Base-by-base conservation (phyloP, 2,888 invertebrate genomes). In the Zele albiditarsus region DNA sequence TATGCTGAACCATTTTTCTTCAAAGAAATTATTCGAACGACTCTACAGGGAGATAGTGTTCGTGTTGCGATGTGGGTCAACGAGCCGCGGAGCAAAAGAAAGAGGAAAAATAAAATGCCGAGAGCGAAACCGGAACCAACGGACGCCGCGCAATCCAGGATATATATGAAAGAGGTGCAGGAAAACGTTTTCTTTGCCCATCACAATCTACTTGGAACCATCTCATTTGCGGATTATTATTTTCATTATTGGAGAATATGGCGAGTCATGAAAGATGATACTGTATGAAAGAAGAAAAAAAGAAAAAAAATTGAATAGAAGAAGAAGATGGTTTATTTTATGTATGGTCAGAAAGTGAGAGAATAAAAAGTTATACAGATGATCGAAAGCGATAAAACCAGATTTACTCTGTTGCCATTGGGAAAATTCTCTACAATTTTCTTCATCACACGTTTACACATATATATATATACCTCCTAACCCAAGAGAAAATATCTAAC, bases 21-120 rank as follows among this genome's bases (percentile, higher is more conserved):
- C 53, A 58, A 71, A 74, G 62, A 75, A 75, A 75, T 75, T 75
- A 75, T 75, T 71, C 60, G 31, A 75, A 75, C 66, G 66, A 67
- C 71, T 71, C 75, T 46, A 71, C 31, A 12, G 75, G 46, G 75
- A 74, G 67, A 71, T 67, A 75, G 66, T 66, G 28, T 66, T 75
- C 53, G 6, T 63, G 14, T 63, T 60, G 67, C 20, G 49, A 74
- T 74, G 66, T 75, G 71, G 71, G 71, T 75, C 75, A 71, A 71
- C 67, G 60, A 67, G 75, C 42, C 33, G 16, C 16, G 65, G n/a
- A 53, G 28, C 16, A 10, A 53, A 46, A 20, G 14, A 6, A 28
- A 62, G 20, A 16, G 38, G n/a, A 65, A 14, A 16, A 53, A 46
- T 53, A 25, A 12, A 28, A 62, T 25, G 25, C 16, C 49, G 20